Evolutionary conservation across 2,888 invertebrate genomes (phyloP).

Genomic region (Drosophila formosana): DNA sequence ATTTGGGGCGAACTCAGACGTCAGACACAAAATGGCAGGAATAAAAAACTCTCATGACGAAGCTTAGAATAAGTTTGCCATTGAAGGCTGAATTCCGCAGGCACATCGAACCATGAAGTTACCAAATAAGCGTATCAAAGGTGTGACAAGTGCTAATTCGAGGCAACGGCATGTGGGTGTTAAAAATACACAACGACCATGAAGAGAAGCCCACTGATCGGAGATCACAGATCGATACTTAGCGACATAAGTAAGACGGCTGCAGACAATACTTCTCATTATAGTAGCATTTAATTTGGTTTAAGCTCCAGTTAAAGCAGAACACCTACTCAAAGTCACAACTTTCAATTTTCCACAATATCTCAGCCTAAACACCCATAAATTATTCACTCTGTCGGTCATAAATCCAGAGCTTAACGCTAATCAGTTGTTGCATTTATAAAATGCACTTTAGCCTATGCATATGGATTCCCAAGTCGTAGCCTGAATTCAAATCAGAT

Average conservation of each 20-base stretch:
- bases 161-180: slow-evolving; percentile 6
- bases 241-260: background rate
- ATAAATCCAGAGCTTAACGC: slow-evolving; percentile 66
- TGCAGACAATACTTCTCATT: slow-evolving; percentile 3
- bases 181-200: slow-evolving; percentile 5
- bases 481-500: slow-evolving; percentile 18
- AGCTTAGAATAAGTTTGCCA: background rate
- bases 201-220: background rate
- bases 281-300: slow-evolving; percentile 1
- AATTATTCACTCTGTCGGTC: slow-evolving; percentile 57
- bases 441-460: slow-evolving; percentile 57
- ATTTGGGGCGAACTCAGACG: background rate
- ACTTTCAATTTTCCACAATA: slow-evolving; percentile 46
- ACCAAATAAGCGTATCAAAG: background rate
- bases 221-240: background rate
- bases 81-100: background rate
- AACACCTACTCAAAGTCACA: slow-evolving; percentile 22
- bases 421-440: slow-evolving; percentile 72
- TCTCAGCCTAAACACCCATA: slow-evolving; percentile 51
- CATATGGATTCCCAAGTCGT: slow-evolving; percentile 13
- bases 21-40: background rate
- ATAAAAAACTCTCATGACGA: background rate
- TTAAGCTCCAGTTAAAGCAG: slow-evolving; percentile 17
- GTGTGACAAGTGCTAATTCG: slow-evolving; percentile 15
- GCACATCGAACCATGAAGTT: slow-evolving; percentile 2